Evolutionary conservation across 1,140 invertebrate species (phyloP), one percentile per base, ranked within the genome.

Genomic region (Dreissena polymorpha): DNA sequence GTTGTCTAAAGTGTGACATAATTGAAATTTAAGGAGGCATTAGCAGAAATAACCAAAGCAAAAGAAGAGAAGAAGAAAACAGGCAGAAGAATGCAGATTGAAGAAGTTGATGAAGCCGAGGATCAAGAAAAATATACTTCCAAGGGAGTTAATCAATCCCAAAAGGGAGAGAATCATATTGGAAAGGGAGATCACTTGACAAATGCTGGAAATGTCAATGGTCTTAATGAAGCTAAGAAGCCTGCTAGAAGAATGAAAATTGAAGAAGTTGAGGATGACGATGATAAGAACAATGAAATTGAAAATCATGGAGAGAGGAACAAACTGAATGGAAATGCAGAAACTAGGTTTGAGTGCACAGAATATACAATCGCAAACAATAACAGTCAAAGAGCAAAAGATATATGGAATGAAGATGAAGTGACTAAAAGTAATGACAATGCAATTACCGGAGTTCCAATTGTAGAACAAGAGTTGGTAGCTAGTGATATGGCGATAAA

Each of bases 51-150:
- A 57, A 82, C 80, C 27, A 74, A 88, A 49, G 87, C 88, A 23
- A 76, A 85, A 27, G 63, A 84, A 50, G 79, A 86, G 49, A 74
- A 87, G 50, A 91, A 91, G 72, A 85, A 85, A 53, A 89, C 88
- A 73, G 91, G 91, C 10, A 69, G 86, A 49, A 76, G 90, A 57
- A 86, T 92, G 88, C 80, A 89, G 14, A 92, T 92, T 39, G 90
- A 92, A 83, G 91, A 92, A 65, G 86, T 90, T n/a, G 85, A 87
- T 23, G 88, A 77, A 12, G 67, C 21, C 6, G 51, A 74, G 16
- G 25, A 27, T 13, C 18, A 60, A 27, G 72, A 74, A 27, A 57
- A 13, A 23, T 29, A 27, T 78, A 14, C 14, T 78, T 23, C 49
- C 27, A 75, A 64, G 12, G 39, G 10, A 39, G 68, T 5, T 0